Percentiles rank a stretch among this genome's conserved stretches.
Conservation (phyloP, 2,113 vertebrate species). For the Xiphias gladius region DNA sequence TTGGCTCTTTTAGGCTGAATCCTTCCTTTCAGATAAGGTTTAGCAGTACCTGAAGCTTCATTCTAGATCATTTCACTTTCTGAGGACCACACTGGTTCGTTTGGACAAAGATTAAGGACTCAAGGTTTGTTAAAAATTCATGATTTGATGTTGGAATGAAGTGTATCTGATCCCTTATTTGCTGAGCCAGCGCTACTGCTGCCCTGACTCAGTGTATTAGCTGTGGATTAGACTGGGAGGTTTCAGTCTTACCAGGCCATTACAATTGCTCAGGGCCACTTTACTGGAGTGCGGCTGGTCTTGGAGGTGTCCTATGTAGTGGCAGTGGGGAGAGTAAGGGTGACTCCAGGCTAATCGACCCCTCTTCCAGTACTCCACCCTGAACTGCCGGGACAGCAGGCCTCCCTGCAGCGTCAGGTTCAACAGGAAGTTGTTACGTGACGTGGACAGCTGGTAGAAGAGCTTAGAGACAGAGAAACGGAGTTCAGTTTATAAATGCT, state of each 20-base stretch:
- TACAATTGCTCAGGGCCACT: constrained; percentile 98
- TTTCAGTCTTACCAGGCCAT: constrained; percentile 92
- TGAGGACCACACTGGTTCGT: constrained; percentile 20
- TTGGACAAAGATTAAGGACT: constrained; percentile 38
- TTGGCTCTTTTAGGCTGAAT: background rate
- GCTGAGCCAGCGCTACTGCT: constrained; percentile 37
- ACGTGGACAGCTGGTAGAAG: constrained; percentile 95
- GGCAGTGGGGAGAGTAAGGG: constrained; percentile 91
- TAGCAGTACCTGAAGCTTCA: background rate
- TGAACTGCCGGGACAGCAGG: constrained; percentile 92
- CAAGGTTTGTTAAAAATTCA: constrained; percentile 48
- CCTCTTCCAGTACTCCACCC: constrained; percentile 96
- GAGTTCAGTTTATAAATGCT: background rate
- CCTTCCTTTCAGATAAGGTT: constrained; percentile 18
- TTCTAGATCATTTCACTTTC: background rate
- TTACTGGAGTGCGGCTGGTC: constrained; percentile 90
- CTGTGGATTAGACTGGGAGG: constrained; percentile 26
- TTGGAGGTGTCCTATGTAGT: constrained; percentile 94
- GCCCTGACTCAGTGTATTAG: constrained; percentile 33
- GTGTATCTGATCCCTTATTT: constrained; percentile 35
- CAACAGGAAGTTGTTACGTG: constrained; percentile 92
- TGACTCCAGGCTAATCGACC: constrained; percentile 94
- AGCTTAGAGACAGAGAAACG: constrained; percentile 76
- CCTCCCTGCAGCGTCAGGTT: constrained; percentile 93
- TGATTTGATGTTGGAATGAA: constrained; percentile 48